phyloP scores from a whole-genome alignment of 1,140 invertebrate genomes.

The Penaeus vannamei region DNA sequence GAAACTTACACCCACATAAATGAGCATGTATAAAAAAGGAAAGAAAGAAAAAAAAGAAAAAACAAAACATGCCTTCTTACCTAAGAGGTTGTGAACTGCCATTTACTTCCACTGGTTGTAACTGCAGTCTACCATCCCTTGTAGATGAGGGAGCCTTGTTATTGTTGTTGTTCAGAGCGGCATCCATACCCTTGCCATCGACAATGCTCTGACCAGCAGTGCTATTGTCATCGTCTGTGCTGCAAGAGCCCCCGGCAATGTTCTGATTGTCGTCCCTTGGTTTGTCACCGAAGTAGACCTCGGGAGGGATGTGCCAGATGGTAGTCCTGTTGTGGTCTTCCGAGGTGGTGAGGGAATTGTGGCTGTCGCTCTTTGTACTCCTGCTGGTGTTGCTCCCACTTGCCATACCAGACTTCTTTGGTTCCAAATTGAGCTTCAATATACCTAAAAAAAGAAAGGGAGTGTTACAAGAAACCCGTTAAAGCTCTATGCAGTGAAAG shows the following conservation, averaged over 20 bases:
- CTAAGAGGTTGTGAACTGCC: conserved; percentile 52
- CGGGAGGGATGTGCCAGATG: neutral
- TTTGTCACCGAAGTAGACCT: neutral
- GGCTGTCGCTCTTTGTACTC: conserved; percentile 30
- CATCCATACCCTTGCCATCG: no score
- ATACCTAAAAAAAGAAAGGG: conserved; percentile 33
- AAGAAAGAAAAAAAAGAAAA: no score
- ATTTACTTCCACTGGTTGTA: conserved; percentile 32
- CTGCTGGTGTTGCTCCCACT: conserved; percentile 35
- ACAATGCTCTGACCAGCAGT: no score
- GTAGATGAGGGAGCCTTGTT: neutral
- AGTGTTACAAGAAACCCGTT: neutral
- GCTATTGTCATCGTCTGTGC: no score
- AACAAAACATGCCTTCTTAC: conserved; percentile 3
- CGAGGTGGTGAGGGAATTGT: neutral
- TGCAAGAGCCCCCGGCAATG: no score
- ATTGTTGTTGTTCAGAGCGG: no score
- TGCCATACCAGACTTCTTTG: conserved; percentile 48
- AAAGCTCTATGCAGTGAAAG: no score
- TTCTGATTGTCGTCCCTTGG: no score
- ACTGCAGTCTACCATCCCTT: conserved; percentile 36
- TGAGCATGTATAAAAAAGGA: no score
- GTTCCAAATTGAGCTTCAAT: conserved; percentile 57
- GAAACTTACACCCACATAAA: no score
- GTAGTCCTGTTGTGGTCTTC: neutral